Base-by-base conservation (phyloP, 2,888 invertebrate genomes). In the Carcina quercana region DNA sequence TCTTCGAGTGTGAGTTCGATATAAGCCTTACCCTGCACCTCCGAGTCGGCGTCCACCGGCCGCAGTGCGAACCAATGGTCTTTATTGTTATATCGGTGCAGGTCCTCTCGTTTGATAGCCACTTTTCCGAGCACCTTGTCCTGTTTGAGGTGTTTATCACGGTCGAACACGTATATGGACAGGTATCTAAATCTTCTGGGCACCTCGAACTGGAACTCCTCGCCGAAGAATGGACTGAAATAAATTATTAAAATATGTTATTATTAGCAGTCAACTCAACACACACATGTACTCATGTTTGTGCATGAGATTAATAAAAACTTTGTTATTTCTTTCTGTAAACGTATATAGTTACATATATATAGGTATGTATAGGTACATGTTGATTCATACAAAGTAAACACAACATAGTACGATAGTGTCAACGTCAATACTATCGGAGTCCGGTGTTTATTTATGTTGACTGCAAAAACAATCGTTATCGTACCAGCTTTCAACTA, bases 191-290 rank as follows among this genome's bases (percentile, higher is more conserved):
- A 96, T 71, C 91, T 89, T 54, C 95, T 86, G 29, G 96, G 96
- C 47, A 96, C 94, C 74, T 95, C 95, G 67, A 96, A 96, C 70
- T 94, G 93, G 82, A 95, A 96, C 74, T 96, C 96, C 69, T 96
- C 96, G 40, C 94, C 95, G 72, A 95, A 96, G 78, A 95, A 96
- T 46, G 96, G 95, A 69, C 92, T 92, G 73, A 48, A 87, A 90
- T 54, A 53, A 69, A 49, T 32, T 40, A 47, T 35, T 20, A 4
- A n/a, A 22, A 25, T 30, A 3, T 15, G 19, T 21, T 24, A 24
- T 24, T 24, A 12, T n/a, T n/a, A n/a, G n/a, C n/a, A 11, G 6
- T 11, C 3, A 7, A 10, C 7, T 25, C 5, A 11, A 7, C 7
- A 5, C 10, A 20, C 20, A 5, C 10, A 20, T 5, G 3, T 8